Conservation (phyloP, 2,888 invertebrate species). For the Mythimna pallens region DNA sequence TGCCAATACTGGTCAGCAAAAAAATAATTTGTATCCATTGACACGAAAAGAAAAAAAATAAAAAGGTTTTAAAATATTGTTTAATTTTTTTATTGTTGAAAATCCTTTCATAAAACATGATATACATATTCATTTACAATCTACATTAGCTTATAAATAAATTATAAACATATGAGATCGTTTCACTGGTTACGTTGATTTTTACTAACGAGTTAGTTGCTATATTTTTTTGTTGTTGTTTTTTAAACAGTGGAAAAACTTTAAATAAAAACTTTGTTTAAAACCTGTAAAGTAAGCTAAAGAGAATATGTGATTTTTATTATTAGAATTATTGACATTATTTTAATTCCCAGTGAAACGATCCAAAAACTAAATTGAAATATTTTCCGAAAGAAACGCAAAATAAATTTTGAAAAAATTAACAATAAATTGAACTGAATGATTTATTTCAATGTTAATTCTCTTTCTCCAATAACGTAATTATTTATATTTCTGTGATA, state of each 20-base stretch:
- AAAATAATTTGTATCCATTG: no score
- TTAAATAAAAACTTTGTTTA: no score
- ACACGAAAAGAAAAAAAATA: no score
- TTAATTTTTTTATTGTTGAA: slow-evolving; percentile 61
- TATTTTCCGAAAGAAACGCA: slow-evolving; percentile 34
- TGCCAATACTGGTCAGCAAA: no score
- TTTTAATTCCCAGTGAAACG: slow-evolving; percentile 43
- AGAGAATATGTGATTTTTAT: neutral
- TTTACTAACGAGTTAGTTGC: neutral
- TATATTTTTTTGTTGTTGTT: neutral
- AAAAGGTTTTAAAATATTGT: slow-evolving; percentile 7
- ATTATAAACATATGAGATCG: slow-evolving; percentile 48
- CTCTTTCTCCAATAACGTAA: slow-evolving; percentile 22
- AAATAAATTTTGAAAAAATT: slow-evolving; percentile 47
- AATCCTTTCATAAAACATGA: slow-evolving; percentile 62
- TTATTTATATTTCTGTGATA: slow-evolving; percentile 45
- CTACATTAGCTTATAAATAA: slow-evolving; percentile 65
- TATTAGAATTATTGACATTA: neutral
- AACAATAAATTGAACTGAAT: slow-evolving; percentile 27
- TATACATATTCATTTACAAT: slow-evolving; percentile 61
- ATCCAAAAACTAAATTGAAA: slow-evolving; percentile 39
- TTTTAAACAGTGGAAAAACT: neutral
- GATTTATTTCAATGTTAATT: slow-evolving; percentile 3
- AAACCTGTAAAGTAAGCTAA: neutral
- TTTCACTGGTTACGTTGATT: slow-evolving; percentile 21